These are phyloP conservation scores for Parasteatoda lunata DNA, from an alignment of 2,888 invertebrate species.

Conservation along the genomic window DNA sequence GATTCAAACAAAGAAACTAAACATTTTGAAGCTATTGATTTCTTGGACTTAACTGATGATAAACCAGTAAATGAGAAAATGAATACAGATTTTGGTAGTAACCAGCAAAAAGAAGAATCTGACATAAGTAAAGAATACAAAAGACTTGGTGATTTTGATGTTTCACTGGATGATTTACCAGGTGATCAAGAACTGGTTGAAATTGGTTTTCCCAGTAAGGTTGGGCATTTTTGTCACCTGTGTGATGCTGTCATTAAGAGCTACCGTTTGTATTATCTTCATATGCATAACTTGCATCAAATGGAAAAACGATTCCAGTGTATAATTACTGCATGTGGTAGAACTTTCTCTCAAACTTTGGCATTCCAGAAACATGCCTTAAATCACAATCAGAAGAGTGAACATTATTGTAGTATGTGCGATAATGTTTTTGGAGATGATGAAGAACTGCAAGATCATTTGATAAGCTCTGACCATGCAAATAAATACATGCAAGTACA, in stretches of 20 bases:
- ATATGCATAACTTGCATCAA: conserved; percentile 69
- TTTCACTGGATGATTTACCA: conserved; percentile 61
- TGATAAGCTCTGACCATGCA: conserved; percentile 70
- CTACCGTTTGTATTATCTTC: conserved; percentile 67
- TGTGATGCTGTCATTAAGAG: conserved; percentile 70
- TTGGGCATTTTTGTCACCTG: conserved; percentile 69
- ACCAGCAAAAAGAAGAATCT: conserved; percentile 21
- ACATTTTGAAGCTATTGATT: conserved; percentile 54
- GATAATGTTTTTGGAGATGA: conserved; percentile 70
- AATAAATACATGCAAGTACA: conserved; percentile 70
- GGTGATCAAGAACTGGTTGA: conserved; percentile 63
- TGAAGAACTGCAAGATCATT: conserved; percentile 70
- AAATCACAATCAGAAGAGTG: conserved; percentile 69
- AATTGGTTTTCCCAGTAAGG: conserved; percentile 68
- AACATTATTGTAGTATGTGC: conserved; percentile 70
- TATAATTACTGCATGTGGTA: conserved; percentile 66
- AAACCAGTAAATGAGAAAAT: conserved; percentile 27
- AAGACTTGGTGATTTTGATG: conserved; percentile 46
- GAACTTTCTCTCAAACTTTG: conserved; percentile 56
- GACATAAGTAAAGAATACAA: conserved; percentile 60
- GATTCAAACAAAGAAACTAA: conserved; percentile 47
- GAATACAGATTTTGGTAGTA: not conserved
- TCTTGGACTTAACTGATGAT: conserved; percentile 40
- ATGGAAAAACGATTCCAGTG: conserved; percentile 69
- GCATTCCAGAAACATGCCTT: conserved; percentile 68